phyloP scores from a whole-genome alignment of 2,113 vertebrate genomes.

The Boleophthalmus pectinirostris region DNA sequence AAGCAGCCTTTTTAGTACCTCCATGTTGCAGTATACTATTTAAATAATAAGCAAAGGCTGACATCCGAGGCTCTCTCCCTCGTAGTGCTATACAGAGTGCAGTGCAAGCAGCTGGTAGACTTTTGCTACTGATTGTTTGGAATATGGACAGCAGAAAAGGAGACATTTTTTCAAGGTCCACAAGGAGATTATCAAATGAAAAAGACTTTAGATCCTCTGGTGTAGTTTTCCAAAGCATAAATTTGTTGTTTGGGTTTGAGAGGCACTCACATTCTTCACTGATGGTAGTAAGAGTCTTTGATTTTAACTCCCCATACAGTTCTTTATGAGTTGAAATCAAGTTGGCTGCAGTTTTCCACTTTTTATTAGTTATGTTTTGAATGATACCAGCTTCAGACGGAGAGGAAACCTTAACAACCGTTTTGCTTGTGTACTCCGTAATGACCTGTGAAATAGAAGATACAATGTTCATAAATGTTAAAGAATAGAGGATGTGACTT shows the following conservation, averaged over 20 bases:
- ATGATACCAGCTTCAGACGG: too few relatives aligned
- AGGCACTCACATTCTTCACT: background rate
- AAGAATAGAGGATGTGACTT: too few relatives aligned
- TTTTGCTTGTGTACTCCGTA: too few relatives aligned
- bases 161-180: background rate
- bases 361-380: too few relatives aligned
- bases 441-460: too few relatives aligned
- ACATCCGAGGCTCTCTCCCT: background rate
- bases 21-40: background rate
- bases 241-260: background rate
- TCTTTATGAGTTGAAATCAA: too few relatives aligned
- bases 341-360: too few relatives aligned
- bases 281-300: background rate
- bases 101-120: background rate
- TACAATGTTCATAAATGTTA: too few relatives aligned
- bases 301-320: background rate
- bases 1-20: background rate
- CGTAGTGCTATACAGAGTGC: background rate
- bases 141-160: background rate
- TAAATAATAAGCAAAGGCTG: background rate
- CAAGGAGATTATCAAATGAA: background rate
- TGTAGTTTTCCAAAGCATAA: background rate
- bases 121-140: background rate
- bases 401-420: too few relatives aligned
- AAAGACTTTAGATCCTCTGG: background rate